phyloP scores from a whole-genome alignment of 2,888 invertebrate genomes.

The Drosophila mimetica region DNA sequence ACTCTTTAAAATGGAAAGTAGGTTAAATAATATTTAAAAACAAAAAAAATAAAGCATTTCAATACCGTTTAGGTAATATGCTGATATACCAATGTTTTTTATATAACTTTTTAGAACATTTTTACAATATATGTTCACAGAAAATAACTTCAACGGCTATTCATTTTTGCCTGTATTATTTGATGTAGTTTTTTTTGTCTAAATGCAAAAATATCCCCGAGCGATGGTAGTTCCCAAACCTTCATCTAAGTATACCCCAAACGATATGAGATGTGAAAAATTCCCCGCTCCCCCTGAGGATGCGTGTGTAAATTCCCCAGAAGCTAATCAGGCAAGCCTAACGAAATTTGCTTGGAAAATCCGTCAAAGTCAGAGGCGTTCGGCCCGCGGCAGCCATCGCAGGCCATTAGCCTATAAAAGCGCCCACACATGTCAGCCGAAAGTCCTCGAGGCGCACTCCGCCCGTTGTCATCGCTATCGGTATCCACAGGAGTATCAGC shows the following conservation, averaged over 20 bases:
- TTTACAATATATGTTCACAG: no score
- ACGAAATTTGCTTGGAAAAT: conserved; percentile 55
- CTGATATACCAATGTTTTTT: no score
- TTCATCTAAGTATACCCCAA: not conserved
- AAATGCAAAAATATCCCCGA: no score
- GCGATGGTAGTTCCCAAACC: not conserved
- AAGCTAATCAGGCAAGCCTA: conserved; percentile 67
- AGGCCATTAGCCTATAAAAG: conserved; percentile 56
- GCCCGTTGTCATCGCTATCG: conserved; percentile 55
- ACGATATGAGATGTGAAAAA: conserved; percentile 14
- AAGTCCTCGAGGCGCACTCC: conserved; percentile 63
- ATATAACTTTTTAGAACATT: no score
- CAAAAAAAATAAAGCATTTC: no score
- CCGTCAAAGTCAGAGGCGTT: conserved; percentile 62
- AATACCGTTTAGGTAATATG: no score
- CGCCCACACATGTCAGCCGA: conserved; percentile 61
- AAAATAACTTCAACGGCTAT: no score
- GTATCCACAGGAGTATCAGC: conserved; percentile 59
- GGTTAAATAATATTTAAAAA: no score
- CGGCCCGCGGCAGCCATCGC: conserved; percentile 43
- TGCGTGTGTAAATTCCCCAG: conserved; percentile 8
- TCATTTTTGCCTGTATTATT: not conserved
- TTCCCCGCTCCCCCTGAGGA: not conserved
- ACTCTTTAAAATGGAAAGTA: not conserved
- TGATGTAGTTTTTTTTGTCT: no score